Evolutionary conservation across 2,888 invertebrate species (phyloP).

Genomic region (Patella caerulea): DNA sequence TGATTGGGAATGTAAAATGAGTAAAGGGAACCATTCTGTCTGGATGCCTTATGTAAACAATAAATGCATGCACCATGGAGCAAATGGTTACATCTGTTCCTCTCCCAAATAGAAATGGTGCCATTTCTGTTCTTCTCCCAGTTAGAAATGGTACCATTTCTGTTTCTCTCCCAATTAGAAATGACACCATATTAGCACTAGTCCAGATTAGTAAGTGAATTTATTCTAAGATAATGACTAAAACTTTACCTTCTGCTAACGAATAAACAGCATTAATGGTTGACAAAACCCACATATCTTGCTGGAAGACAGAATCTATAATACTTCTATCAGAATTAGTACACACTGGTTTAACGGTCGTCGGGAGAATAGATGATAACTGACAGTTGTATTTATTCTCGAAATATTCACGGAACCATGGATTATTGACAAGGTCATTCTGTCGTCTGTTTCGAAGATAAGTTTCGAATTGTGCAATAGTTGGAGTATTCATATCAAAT

Average conservation of each 20-base stretch:
- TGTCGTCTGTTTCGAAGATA: constrained; percentile 27
- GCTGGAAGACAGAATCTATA: constrained; percentile 28
- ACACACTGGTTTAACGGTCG: constrained; percentile 26
- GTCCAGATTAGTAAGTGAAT: no score
- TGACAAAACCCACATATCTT: constrained; percentile 62
- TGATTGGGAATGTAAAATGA: no score
- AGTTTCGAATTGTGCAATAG: constrained; percentile 29
- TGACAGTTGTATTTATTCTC: constrained; percentile 51
- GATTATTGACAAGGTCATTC: constrained; percentile 39
- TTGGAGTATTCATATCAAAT: constrained; percentile 37
- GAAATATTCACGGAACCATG: constrained; percentile 63
- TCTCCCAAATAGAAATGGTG: no score
- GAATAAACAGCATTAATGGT: constrained; percentile 72
- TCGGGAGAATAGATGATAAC: constrained; percentile 35
- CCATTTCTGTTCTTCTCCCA: no score
- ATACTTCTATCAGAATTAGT: background rate
- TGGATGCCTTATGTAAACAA: no score
- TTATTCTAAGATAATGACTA: no score
- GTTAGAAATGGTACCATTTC: no score
- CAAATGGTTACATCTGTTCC: no score
- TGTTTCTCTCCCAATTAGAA: no score
- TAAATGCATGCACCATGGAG: no score
- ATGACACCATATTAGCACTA: no score
- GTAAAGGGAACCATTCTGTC: no score
- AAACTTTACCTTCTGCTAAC: constrained; percentile 59